Evolutionary conservation across 2,113 vertebrate genomes (phyloP).

Genomic region (Aepyceros melampus): DNA sequence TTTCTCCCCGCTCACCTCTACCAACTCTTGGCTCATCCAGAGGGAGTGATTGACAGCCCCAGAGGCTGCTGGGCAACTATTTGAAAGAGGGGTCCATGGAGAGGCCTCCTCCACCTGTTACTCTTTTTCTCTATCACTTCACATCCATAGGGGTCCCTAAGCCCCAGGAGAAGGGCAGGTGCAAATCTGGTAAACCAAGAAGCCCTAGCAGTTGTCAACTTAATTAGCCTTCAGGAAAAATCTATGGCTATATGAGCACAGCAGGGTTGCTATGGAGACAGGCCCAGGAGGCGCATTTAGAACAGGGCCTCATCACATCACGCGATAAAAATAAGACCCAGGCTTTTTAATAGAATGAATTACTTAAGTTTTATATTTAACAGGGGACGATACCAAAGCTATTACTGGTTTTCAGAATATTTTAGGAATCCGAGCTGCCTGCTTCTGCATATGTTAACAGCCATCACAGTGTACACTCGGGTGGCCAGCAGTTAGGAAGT

Average conservation of each 20-base stretch:
- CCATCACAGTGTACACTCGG: constrained; percentile 70
- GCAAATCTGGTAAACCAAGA: constrained; percentile 61
- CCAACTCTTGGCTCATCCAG: constrained; percentile 26
- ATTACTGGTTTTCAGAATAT: constrained; percentile 81
- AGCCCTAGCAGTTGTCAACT: constrained; percentile 66
- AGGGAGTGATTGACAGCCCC: constrained; percentile 63
- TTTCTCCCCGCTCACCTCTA: background rate
- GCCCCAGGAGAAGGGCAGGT: constrained; percentile 61
- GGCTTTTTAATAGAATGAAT: constrained; percentile 84
- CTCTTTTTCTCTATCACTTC: constrained; percentile 71
- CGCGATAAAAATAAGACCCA: constrained; percentile 81
- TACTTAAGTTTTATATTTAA: constrained; percentile 85
- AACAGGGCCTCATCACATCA: constrained; percentile 78
- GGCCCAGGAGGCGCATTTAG: constrained; percentile 71
- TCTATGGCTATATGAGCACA: constrained; percentile 42
- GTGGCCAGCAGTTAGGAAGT: rapidly evolving
- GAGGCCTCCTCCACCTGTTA: constrained; percentile 67
- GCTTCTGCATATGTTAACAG: constrained; percentile 76
- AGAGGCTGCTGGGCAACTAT: constrained; percentile 42
- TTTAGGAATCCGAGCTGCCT: constrained; percentile 79
- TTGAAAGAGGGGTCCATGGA: constrained; percentile 46
- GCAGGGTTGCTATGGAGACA: constrained; percentile 61
- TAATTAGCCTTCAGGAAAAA: constrained; percentile 62
- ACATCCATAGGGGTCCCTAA: constrained; percentile 64
- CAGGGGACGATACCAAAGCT: constrained; percentile 72